These are phyloP conservation scores for Noctua comes DNA, from an alignment of 2,888 invertebrate species.

Conservation along the genomic window DNA sequence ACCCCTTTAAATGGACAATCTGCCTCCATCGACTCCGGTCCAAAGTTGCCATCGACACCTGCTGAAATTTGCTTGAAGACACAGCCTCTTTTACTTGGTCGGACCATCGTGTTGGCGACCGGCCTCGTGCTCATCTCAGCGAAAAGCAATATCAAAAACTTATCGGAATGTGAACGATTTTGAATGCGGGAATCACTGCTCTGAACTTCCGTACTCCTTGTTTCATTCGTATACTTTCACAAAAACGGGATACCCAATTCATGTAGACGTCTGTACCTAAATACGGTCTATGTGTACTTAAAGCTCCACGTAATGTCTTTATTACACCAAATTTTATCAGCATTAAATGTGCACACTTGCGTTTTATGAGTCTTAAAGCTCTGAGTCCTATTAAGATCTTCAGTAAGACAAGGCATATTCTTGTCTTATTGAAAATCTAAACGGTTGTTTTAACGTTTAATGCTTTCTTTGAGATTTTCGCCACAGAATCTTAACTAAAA, in stretches of 20 bases:
- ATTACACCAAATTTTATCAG: constrained; percentile 3
- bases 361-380: not conserved
- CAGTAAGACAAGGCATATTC: not conserved
- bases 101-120: too few relatives aligned
- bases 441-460: not conserved
- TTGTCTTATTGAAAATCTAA: constrained; percentile 17
- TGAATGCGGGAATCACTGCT: not conserved
- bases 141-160: not conserved
- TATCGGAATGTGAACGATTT: not conserved
- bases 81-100: too few relatives aligned
- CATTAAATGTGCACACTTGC: not conserved
- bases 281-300: not conserved
- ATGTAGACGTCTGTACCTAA: not conserved
- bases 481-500: not conserved
- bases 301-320: not conserved
- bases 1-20: too few relatives aligned
- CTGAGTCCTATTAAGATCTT: constrained; percentile 14
- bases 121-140: not conserved
- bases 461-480: not conserved
- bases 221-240: not conserved
- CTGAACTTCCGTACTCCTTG: too few relatives aligned
- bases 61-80: too few relatives aligned
- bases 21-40: too few relatives aligned
- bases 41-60: too few relatives aligned
- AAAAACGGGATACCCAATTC: not conserved